Base-by-base conservation (phyloP, 2,888 invertebrate genomes). In the Antitype chi region DNA sequence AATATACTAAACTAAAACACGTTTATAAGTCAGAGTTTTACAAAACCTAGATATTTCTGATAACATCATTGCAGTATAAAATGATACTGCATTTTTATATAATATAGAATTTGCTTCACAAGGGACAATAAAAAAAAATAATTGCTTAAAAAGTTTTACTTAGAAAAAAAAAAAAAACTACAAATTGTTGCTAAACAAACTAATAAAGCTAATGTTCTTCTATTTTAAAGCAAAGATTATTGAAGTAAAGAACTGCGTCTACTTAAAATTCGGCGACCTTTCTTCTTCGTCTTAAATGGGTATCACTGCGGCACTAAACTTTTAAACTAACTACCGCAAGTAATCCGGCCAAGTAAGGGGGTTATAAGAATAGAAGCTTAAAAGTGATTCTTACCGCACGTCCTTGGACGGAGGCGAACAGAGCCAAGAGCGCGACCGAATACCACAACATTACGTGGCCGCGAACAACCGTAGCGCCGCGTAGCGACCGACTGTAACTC, bases 351-450 rank as follows among this genome's bases (percentile, higher is more conserved):
- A 81, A 79, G 77, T 76, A 55, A 52, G 57, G 38, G 23, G 52
- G 64, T 78, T 38, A 77, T 69, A 80, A 81, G 64, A 87, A 88
- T 86, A 81, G 76, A 84, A 87, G 82, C 77, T 85, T 80, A 86
- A 89, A 91, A 91, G 87, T 91, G 82, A 89, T 90, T 89, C 96
- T 95, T 94, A 96, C 96, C 94, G 96, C 96, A 89, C 96, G 96
- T 94, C 96, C 96, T 94, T 96, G 95, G 90, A 91, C 95, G 77
- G 95, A 91, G 83, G 95, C 95, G 89, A 95, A 91, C 88, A 96
- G 89, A 84, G 95, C 95, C 92, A 96, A 92, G 86, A 96, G 90
- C 91, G 89, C 92, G 87, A 96, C 88, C 86, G 94, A 91, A 88
- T 90, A 92, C 92, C 91, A 92, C 92, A 94, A 95, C 96, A 96